Evolutionary conservation across 1,140 invertebrate genomes (phyloP), one percentile per base, ranked within the genome.

Genomic region (Ips typographus): DNA sequence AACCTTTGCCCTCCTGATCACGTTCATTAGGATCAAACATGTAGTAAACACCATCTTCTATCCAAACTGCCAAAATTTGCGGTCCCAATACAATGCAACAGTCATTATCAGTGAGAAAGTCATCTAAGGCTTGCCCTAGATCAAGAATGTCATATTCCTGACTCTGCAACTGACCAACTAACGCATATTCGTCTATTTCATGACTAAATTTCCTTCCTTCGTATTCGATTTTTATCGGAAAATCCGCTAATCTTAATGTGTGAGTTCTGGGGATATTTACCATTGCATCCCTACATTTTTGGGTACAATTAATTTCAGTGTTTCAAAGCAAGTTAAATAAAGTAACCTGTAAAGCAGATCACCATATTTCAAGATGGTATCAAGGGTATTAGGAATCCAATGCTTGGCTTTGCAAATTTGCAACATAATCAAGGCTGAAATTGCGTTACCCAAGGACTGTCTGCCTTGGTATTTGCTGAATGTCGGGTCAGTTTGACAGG

Each of bases 1-100:
- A 47, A 36, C 63, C 65, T 51, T 60, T 65, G 39, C 77, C 77
- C 22, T 64, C 66, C 3, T 69, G 47, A 49, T 76, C 73, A 38
- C 77, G 59, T 63, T 77, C 76, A 43, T 79, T 76, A 0, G 77
- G 77, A 67, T 79, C 77, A 65, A 78, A 77, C 75, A 76, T 77
- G 55, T 73, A 79, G 70, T 73, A 79, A 1, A 56, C 22, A 7
- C 61, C 65, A 40, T 77, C 73, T 64, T 78, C 76, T 2, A 62
- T 43, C 77, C 77, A 79, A 39, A 79, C 61, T 1, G 77, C 76
- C 40, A 79, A 63, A 6, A 70, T 69, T 39, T 74, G 38, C 2
- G 79, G 79, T 5, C 79, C 79, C 2, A 70, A 43, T 37, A 80
- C 55, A 4, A 80, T 74, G 44, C 78, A 76, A 65, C 73, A 73